Base-by-base conservation (phyloP, 2,888 invertebrate genomes). In the Aphrophora alni region DNA sequence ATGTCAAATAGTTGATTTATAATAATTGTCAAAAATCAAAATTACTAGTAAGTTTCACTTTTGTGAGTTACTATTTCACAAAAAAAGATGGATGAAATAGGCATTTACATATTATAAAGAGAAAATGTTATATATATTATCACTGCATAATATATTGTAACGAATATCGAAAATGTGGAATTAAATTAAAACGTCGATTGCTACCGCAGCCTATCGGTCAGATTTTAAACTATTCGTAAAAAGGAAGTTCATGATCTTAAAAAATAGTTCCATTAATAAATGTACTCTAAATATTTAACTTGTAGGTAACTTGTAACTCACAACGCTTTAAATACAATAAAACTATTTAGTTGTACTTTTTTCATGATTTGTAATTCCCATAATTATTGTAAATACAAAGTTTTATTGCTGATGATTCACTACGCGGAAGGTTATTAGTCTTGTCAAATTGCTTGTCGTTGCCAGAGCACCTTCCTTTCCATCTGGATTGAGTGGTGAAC, bases 401-500 rank as follows among this genome's bases (percentile, higher is more conserved):
- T 59, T 59, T 59, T 1, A 21, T 21, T 5, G n/a, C 5, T 59
- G 59, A 59, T 77, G 77, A 77, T 70, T 77, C 77, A 77, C 77
- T 38, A 70, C 71, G 77, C 77, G 77, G 38, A 77, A 70, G 68
- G 38, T 26, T 70, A 21, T 71, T 27, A 38, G 70, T 38, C 70
- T 70, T 78, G 73, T 78, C 78, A 78, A 27, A 73, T 72, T 71
- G 71, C 59, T 77, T 44, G 14, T 38, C 78, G 38, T 71, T 59
- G 71, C 78, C 77, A 78, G 73, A 72, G 44, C 73, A 78, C 78
- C 78, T 78, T 78, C 78, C 78, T 51, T 59, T 78, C 78, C 73
- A 73, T 70, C 28, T 51, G 51, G 78, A 72, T 71, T 38, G 75
- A 78, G 74, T 75, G 27, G 26, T 38, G 80, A 77, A 78, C 73